Percentiles rank a stretch among this genome's conserved stretches.
Evolutionary conservation across 92 coral and sea anemone species (phyloP).

Genomic region (Ricordea florida): DNA sequence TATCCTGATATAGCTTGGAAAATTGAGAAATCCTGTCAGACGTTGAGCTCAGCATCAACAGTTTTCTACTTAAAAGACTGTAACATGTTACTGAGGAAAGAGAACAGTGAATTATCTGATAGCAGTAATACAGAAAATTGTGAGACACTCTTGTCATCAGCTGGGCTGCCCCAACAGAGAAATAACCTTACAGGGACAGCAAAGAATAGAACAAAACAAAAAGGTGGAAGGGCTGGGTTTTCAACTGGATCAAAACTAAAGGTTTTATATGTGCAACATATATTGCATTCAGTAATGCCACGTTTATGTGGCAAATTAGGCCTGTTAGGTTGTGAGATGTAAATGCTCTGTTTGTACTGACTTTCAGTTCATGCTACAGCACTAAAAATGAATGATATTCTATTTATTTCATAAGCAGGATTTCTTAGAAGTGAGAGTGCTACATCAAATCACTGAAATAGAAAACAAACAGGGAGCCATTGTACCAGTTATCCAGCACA

Average conservation of each 20-base stretch:
- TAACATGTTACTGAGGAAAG: constrained; percentile 49
- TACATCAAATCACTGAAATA: constrained; percentile 39
- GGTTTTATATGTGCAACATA: too few species aligned
- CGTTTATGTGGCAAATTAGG: too few species aligned
- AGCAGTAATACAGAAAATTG: constrained; percentile 24
- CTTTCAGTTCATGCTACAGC: background rate
- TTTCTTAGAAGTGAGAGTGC: constrained; percentile 68
- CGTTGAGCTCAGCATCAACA: constrained; percentile 44
- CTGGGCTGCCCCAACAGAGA: background rate
- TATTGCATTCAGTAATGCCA: too few species aligned
- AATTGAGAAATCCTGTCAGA: constrained; percentile 39
- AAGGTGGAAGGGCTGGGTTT: background rate
- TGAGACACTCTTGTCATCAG: constrained; percentile 35
- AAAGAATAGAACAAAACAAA: constrained; percentile 57
- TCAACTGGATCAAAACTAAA: too few species aligned
- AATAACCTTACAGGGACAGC: background rate
- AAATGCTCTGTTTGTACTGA: too few species aligned
- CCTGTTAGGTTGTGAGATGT: too few species aligned
- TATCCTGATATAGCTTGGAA: background rate
- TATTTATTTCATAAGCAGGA: constrained; percentile 38
- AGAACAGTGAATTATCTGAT: background rate
- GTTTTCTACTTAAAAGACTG: constrained; percentile 66
- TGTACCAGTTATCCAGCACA: constrained; percentile 67
- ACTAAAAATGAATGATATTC: background rate
- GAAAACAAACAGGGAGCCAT: background rate